Evolutionary conservation across 2,797 vertebrate species (phyloP).

Genomic region (Danionella dracula): DNA sequence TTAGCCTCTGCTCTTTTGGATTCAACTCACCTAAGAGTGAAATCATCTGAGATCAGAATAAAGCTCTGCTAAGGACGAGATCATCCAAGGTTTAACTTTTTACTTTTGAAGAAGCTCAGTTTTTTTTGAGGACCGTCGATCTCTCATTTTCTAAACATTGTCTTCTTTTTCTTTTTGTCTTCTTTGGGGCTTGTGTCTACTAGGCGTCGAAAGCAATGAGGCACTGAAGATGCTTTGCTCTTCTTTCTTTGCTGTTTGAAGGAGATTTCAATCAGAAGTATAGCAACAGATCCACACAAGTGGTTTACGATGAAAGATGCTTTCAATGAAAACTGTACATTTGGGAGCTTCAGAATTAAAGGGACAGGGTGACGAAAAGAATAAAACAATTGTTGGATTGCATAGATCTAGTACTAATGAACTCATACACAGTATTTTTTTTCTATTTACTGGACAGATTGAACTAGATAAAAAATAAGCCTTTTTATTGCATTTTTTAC

Average conservation of each 20-base stretch:
- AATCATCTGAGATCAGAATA: conserved; percentile 4
- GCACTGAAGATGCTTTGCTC: conserved; percentile 34
- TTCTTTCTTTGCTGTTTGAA: conserved; percentile 2
- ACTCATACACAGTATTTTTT: too few relatives aligned
- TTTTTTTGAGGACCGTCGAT: too few relatives aligned
- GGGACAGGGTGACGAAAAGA: too few relatives aligned
- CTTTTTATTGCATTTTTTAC: too few relatives aligned
- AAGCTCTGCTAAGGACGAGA: conserved; percentile 1
- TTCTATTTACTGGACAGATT: too few relatives aligned
- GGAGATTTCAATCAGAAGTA: not conserved
- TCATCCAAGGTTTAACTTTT: not conserved
- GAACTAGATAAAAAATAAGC: too few relatives aligned
- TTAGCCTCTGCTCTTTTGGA: too few relatives aligned
- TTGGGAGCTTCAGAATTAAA: not conserved
- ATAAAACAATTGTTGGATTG: too few relatives aligned
- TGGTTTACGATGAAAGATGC: not conserved
- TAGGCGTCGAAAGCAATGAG: conserved; percentile 65
- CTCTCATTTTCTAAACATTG: too few relatives aligned
- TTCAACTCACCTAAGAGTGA: too few relatives aligned
- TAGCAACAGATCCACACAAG: not conserved
- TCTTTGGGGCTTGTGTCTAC: conserved; percentile 53
- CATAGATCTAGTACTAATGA: too few relatives aligned
- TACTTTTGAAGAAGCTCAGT: not conserved
- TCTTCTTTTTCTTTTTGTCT: conserved; percentile 42
- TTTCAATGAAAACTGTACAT: conserved; percentile 1